Percentiles rank a stretch among this genome's conserved stretches.
Conservation (phyloP, 2,888 invertebrate species). For the Cremastobaeus sp. region DNA sequence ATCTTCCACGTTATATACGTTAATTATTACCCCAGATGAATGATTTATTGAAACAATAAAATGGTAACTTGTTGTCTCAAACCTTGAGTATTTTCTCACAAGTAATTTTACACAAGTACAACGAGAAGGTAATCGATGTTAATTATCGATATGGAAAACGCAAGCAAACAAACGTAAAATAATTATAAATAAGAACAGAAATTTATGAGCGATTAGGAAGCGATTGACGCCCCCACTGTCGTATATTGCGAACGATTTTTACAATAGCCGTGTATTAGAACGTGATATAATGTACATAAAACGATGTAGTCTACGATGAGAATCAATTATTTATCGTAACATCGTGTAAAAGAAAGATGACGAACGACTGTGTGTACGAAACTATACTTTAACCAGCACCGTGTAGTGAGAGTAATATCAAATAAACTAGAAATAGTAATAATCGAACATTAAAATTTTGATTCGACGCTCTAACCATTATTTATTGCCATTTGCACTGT, state of each 20-base stretch:
- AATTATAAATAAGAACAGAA: conserved; percentile 55
- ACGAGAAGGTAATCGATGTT: conserved; percentile 61
- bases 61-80: too few relatives aligned
- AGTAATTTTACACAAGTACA: conserved; percentile 58
- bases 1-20: conserved; percentile 26
- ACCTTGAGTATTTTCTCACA: conserved; percentile 36
- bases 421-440: conserved; percentile 61
- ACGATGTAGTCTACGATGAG: conserved; percentile 64
- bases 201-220: conserved; percentile 50
- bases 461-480: conserved; percentile 58
- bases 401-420: conserved; percentile 75
- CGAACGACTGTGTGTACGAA: conserved; percentile 64
- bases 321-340: conserved; percentile 70
- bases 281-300: conserved; percentile 72
- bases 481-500: conserved; percentile 51
- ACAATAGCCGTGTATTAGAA: conserved; percentile 69
- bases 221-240: conserved; percentile 53
- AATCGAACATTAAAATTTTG: conserved; percentile 63
- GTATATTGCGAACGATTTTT: conserved; percentile 65
- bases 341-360: conserved; percentile 62
- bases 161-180: conserved; percentile 19
- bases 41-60: background rate
- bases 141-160: conserved; percentile 49
- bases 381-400: conserved; percentile 73
- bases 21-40: background rate